A percentile compares a stretch with the other conserved stretches of the same genome.
Conservation (phyloP, 2,888 invertebrate species). For the Teinopalpus imperialis region DNA sequence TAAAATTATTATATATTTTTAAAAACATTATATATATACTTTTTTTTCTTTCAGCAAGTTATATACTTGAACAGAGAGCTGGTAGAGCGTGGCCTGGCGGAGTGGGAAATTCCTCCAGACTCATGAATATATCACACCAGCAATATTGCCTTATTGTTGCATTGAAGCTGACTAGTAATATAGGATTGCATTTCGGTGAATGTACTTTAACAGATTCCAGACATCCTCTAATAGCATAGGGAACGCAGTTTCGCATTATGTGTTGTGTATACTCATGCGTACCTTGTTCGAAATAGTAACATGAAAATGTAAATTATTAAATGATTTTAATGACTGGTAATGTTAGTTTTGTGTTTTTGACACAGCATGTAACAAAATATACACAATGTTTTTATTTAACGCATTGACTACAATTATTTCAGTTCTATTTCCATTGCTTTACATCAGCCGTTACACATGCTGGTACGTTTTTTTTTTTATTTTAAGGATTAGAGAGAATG, state of each 20-base stretch:
- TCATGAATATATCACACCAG: constrained; percentile 52
- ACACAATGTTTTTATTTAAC: constrained; percentile 32
- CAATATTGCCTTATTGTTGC: constrained; percentile 32
- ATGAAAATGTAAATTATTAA: constrained; percentile 58
- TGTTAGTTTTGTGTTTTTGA: constrained; percentile 35
- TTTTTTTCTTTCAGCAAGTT: constrained; percentile 83
- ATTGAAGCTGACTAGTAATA: constrained; percentile 58
- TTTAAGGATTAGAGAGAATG: constrained; percentile 38
- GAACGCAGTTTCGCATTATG: constrained; percentile 40
- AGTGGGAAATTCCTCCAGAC: constrained; percentile 83
- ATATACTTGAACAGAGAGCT: constrained; percentile 94
- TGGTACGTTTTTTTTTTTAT: constrained; percentile 38
- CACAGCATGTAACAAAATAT: constrained; percentile 31
- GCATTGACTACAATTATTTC: constrained; percentile 38
- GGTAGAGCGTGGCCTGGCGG: constrained; percentile 91
- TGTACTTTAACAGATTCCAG: constrained; percentile 41
- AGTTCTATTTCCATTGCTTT: too few relatives aligned
- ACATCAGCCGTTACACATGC: constrained; percentile 13
- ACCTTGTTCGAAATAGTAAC: constrained; percentile 54
- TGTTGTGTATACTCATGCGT: constrained; percentile 43
- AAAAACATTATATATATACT: too few relatives aligned
- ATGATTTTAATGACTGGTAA: constrained; percentile 42
- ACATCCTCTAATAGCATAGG: constrained; percentile 29
- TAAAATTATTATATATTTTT: too few relatives aligned
- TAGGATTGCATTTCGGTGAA: constrained; percentile 66